Evolutionary conservation across 2,113 vertebrate genomes (phyloP), one percentile per base, ranked within the genome.

Genomic region (Pelusios castaneus): DNA sequence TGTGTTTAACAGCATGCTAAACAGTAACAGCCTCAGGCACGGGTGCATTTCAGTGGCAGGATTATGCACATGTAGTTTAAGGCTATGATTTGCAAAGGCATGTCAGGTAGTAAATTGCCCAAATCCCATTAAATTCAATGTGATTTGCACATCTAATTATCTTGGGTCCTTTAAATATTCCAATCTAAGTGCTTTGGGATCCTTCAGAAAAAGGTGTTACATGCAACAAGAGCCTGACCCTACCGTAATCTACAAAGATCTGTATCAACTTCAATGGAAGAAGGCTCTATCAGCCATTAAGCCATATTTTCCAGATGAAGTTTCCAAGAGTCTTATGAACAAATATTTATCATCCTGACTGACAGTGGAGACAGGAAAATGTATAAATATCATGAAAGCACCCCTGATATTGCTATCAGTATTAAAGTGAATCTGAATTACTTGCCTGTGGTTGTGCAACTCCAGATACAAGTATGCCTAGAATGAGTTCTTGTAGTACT

Each of bases 31-130:
- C 56, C 25, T 27, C 4, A 82, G 75, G 84, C 34, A 52, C 12
- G 41, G 27, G 0, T 2, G 8, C 77, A 22, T 34, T 80, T 67
- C 81, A 49, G 49, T 49, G 79, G 16, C 41, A 34, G 13, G 52
- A 56, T 5, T 41, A 47, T 10, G 38, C 1, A 45, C 0, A 0
- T 49, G 22, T 8, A 25, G 63, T 67, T 67, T 67, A 34, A n/a
- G 17, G 63, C 31, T n/a, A 67, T 17, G 31, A 67, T n/a, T 19
- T 58, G 56, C 25, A 27, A 58, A 58, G 56, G 25, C 25, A 10
- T 10, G 24, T 25, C 56, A 58, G 9, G 9, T 8, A 58, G 56
- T 12, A 58, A 58, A 24, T 9, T 58, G 51, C 56, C 56, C 56
- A 58, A 58, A 58, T 58, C 56, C 27, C 56, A 58, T 58, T 58